These are phyloP conservation scores for Apoda limacodes DNA, from an alignment of 2,888 invertebrate genomes.

Conservation along the genomic window DNA sequence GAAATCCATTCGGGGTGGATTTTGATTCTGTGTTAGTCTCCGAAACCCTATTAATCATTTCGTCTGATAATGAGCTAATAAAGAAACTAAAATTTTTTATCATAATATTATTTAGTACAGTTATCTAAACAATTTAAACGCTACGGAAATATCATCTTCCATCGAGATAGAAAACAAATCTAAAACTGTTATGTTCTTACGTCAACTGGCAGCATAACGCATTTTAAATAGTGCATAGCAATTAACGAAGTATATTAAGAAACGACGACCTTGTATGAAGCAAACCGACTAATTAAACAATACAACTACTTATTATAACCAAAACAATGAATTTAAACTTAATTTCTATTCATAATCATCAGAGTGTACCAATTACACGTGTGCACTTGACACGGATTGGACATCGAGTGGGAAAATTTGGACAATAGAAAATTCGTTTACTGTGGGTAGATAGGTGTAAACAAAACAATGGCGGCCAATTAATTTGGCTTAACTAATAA, in stretches of 20 bases:
- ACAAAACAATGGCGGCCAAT: not conserved
- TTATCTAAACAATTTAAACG: too few relatives aligned
- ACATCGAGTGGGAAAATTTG: slow-evolving; percentile 43
- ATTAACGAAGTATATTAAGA: slow-evolving; percentile 26
- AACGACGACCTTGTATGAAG: slow-evolving; percentile 37
- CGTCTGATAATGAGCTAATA: too few relatives aligned
- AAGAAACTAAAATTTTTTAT: too few relatives aligned
- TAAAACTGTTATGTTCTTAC: too few relatives aligned
- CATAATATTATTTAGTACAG: too few relatives aligned
- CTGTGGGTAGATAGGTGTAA: not conserved
- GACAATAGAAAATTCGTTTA: slow-evolving; percentile 33
- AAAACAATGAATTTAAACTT: slow-evolving; percentile 37
- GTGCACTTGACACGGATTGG: slow-evolving; percentile 56
- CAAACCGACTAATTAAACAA: slow-evolving; percentile 37
- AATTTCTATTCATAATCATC: slow-evolving; percentile 41
- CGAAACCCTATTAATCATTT: too few relatives aligned
- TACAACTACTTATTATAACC: slow-evolving; percentile 25
- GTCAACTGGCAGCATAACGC: too few relatives aligned
- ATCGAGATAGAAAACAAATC: too few relatives aligned
- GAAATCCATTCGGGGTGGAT: too few relatives aligned
- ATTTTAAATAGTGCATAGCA: too few relatives aligned
- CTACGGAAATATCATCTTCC: too few relatives aligned
- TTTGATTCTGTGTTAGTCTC: too few relatives aligned
- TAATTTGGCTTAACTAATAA: slow-evolving; percentile 6
- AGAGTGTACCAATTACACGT: slow-evolving; percentile 34